These are phyloP conservation scores for Acanthis flammea DNA, from an alignment of 2,797 vertebrate genomes.

Conservation along the genomic window DNA sequence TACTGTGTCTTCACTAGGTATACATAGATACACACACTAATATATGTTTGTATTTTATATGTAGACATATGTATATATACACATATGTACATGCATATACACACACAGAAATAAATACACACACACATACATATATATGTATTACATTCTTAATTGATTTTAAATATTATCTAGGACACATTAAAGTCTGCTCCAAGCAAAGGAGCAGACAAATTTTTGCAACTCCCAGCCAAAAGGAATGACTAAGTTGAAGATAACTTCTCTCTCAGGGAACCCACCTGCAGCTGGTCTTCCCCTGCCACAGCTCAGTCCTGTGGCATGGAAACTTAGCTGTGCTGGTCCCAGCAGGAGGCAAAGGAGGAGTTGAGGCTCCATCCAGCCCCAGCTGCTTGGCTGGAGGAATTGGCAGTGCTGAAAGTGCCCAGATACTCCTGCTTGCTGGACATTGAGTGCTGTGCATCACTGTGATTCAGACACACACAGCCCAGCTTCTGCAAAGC, in stretches of 20 bases:
- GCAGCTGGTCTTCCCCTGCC: neutral
- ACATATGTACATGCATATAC: too few relatives aligned
- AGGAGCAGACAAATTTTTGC: neutral
- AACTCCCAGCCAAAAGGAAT: neutral
- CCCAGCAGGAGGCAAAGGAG: neutral
- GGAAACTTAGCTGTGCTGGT: neutral
- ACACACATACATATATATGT: too few relatives aligned
- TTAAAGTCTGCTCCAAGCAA: neutral
- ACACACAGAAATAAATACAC: neutral
- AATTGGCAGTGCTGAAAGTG: neutral
- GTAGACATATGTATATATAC: fast-evolving
- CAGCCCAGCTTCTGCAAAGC: neutral
- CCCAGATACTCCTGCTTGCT: neutral
- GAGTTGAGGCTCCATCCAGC: neutral
- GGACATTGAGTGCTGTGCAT: neutral
- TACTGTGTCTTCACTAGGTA: neutral
- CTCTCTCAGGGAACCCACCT: neutral
- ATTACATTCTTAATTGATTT: neutral
- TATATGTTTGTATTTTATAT: neutral
- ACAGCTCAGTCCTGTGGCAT: neutral
- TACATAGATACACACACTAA: neutral
- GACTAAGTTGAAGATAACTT: neutral
- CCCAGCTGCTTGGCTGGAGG: neutral
- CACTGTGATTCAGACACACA: neutral
- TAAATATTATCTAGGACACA: neutral